A percentile compares a stretch with the other conserved stretches of the same genome.
Evolutionary conservation across 2,113 vertebrate species (phyloP).

Genomic region (Amblyornis subalaris): DNA sequence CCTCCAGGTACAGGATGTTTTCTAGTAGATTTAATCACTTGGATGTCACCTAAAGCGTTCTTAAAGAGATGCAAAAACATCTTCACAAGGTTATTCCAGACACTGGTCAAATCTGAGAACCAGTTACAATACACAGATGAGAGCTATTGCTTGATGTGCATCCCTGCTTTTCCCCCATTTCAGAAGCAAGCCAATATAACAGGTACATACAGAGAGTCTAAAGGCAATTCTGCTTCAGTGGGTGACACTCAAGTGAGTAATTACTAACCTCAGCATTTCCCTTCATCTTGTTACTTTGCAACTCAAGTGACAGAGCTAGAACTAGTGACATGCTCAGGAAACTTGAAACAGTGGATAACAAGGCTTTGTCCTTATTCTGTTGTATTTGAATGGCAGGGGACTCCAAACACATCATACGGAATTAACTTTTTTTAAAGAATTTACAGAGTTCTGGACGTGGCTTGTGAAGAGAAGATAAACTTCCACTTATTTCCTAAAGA

Average conservation of each 20-base stretch:
- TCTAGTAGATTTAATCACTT: neutral
- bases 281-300: neutral
- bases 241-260: neutral
- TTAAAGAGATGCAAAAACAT: neutral
- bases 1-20: neutral
- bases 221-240: neutral
- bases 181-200: neutral
- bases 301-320: neutral
- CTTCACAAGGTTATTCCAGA: neutral
- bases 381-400: neutral
- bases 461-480: neutral
- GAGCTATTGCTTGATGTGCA: neutral
- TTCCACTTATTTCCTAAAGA: neutral
- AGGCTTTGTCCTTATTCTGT: neutral
- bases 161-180: neutral
- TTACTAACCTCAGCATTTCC: neutral
- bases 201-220: neutral
- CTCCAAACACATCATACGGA: neutral
- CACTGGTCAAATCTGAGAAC: neutral
- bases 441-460: neutral
- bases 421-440: neutral
- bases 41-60: neutral
- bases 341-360: neutral
- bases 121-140: neutral
- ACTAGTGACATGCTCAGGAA: neutral